Percentiles rank a stretch among this genome's conserved stretches.
phyloP scores from a whole-genome alignment of 1,140 invertebrate genomes.

The Drosophila mayri region DNA sequence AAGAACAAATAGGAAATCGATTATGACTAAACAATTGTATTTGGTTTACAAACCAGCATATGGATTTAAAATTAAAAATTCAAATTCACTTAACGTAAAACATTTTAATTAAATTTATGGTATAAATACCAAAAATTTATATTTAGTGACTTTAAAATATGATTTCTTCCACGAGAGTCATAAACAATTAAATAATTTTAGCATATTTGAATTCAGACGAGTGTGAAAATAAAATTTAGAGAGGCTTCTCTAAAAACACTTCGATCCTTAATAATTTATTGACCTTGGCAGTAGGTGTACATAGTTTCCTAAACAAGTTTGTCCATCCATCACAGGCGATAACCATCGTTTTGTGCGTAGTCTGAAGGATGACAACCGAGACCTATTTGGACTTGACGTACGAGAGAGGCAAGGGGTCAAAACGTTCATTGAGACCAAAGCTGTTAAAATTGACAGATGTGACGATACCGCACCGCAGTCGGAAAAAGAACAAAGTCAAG shows the following conservation, averaged over 20 bases:
- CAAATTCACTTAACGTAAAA: no score
- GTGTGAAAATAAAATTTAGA: no score
- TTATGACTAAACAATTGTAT: no score
- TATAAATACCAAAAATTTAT: no score
- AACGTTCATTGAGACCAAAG: constrained; percentile 73
- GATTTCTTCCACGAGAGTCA: no score
- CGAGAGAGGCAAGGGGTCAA: constrained; percentile 69
- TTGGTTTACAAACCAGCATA: no score
- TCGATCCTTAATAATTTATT: neutral
- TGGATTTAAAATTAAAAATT: no score
- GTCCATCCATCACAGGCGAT: constrained; percentile 2
- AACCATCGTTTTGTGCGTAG: constrained; percentile 4
- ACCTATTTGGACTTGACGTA: constrained; percentile 76
- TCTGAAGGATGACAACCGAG: constrained; percentile 73
- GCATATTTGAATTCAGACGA: no score
- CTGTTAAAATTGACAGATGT: constrained; percentile 79
- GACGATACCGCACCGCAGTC: constrained; percentile 75
- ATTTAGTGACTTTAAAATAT: no score
- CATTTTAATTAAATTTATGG: no score
- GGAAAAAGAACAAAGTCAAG: constrained; percentile 83
- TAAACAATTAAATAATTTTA: no score
- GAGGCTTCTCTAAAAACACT: neutral
- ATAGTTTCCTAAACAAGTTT: neutral
- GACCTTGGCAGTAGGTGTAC: neutral
- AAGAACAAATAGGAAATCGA: neutral